Base-by-base conservation (phyloP, 92 coral and sea anemone genomes). In the Paramuricea clavata region DNA sequence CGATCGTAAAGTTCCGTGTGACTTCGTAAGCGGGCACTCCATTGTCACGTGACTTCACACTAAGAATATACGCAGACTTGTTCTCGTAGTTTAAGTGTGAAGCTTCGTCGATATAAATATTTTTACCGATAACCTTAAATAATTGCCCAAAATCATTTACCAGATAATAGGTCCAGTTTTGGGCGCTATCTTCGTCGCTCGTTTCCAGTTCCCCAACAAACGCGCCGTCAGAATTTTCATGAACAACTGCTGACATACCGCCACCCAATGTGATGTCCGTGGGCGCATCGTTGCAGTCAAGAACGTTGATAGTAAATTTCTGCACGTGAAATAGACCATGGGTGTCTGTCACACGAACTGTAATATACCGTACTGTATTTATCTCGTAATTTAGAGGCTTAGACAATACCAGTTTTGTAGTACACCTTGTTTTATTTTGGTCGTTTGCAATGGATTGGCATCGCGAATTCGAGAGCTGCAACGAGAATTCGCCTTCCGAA, bases 281-380 rank as follows among this genome's bases (percentile, higher is more conserved):
- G 39, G 99, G 99, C 83, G 86, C 94, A 64, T 96, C 99, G 79
- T 96, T 96, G 35, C 71, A 88, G 86, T 96, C 95, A 64, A 70
- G 77, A 25, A 96, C 99, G 47, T 83, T 85, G 81, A 96, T 90
- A 10, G 61, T 70, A 15, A 93, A 81, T 54, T 77, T 94, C 49
- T 87, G 85, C 19, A 87, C 49, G 12, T 75, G 81, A 52, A 89
- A 87, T 30, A 89, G 77, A 0, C 97, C 94, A n/a, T 95, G 93
- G 57, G 56, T 88, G 61, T 96, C 99, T 9, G 93, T 89, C 2
- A 88, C 98, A 62, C 95, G 90, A 27, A 89, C 89, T 0, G 88
- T 89, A 17, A 96, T 81, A n/a, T 25, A 27, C 33, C 87, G 88
- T 54, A 61, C 89, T 6, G 43, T 57, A 6, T 85, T 67, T 49